These are phyloP conservation scores for Epinotia ramella DNA, from an alignment of 2,888 invertebrate species.

Conservation along the genomic window DNA sequence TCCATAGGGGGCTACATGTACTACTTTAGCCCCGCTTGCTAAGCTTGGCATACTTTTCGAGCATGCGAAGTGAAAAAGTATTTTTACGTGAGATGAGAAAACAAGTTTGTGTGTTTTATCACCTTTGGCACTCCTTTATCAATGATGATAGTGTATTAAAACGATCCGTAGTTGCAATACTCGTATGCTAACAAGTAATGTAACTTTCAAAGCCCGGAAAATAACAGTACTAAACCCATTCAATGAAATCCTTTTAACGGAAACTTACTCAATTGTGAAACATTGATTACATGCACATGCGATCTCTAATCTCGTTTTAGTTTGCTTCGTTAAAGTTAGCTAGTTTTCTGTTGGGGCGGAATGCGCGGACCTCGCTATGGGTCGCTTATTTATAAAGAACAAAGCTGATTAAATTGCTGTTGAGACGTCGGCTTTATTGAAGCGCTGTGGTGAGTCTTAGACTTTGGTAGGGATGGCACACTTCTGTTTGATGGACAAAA, in stretches of 20 bases:
- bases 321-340: slow-evolving; percentile 37
- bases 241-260: slow-evolving; percentile 24
- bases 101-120: too few relatives aligned
- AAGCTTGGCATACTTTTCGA: too few relatives aligned
- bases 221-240: slow-evolving; percentile 1
- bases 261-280: slow-evolving; percentile 42
- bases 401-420: slow-evolving; percentile 74
- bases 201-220: not conserved
- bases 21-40: too few relatives aligned
- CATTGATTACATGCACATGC: slow-evolving; percentile 42
- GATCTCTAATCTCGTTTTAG: slow-evolving; percentile 39
- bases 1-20: too few relatives aligned
- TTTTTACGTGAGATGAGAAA: too few relatives aligned
- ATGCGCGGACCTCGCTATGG: slow-evolving; percentile 54
- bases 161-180: too few relatives aligned
- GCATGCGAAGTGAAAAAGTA: too few relatives aligned
- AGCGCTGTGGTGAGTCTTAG: slow-evolving; percentile 54
- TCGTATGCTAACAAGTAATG: not conserved
- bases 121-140: too few relatives aligned
- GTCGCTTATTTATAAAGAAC: slow-evolving; percentile 68
- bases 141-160: too few relatives aligned
- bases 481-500: not conserved
- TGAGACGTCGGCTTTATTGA: slow-evolving; percentile 64
- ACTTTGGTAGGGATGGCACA: slow-evolving; percentile 21
- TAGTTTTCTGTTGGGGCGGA: slow-evolving; percentile 23